Percentiles rank a stretch among this genome's conserved stretches.
phyloP scores from a whole-genome alignment of 2,797 vertebrate genomes.

The Halcyon leucocephala region DNA sequence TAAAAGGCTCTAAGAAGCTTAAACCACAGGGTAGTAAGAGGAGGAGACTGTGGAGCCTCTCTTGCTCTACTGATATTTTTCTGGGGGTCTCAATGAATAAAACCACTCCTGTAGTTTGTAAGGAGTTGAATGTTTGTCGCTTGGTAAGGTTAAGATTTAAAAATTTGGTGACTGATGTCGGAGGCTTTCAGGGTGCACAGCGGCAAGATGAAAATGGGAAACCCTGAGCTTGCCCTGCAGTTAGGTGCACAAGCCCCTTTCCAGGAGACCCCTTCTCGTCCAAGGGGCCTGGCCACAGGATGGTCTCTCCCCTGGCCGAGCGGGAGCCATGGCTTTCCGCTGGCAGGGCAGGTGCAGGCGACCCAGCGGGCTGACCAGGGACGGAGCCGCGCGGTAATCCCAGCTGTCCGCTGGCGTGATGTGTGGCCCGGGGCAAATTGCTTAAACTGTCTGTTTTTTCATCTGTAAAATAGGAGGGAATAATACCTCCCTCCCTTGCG shows the following conservation, averaged over 20 bases:
- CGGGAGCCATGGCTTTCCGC: fast-evolving
- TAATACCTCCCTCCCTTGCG: not conserved
- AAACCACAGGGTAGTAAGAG: constrained; percentile 47
- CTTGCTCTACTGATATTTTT: not conserved
- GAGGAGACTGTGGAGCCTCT: constrained; percentile 31
- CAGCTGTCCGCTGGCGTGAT: not conserved
- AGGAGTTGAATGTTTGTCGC: not conserved
- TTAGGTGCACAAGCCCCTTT: not conserved
- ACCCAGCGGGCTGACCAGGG: not conserved
- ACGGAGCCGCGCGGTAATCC: fast-evolving
- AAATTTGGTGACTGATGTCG: fast-evolving
- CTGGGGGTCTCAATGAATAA: not conserved
- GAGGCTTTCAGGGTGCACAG: not conserved
- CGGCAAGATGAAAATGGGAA: fast-evolving
- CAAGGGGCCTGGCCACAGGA: not conserved
- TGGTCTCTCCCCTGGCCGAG: not conserved
- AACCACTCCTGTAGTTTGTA: not conserved
- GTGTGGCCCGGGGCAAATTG: constrained; percentile 1
- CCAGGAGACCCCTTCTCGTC: not conserved
- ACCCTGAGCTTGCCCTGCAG: not conserved
- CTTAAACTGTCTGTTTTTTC: constrained; percentile 53
- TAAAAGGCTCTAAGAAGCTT: constrained; percentile 67
- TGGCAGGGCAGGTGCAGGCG: not conserved
- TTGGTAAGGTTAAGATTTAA: not conserved
- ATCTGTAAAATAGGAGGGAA: constrained; percentile 37